Evolutionary conservation across 2,113 vertebrate species (phyloP).

Genomic region (Coracopsis vasa): DNA sequence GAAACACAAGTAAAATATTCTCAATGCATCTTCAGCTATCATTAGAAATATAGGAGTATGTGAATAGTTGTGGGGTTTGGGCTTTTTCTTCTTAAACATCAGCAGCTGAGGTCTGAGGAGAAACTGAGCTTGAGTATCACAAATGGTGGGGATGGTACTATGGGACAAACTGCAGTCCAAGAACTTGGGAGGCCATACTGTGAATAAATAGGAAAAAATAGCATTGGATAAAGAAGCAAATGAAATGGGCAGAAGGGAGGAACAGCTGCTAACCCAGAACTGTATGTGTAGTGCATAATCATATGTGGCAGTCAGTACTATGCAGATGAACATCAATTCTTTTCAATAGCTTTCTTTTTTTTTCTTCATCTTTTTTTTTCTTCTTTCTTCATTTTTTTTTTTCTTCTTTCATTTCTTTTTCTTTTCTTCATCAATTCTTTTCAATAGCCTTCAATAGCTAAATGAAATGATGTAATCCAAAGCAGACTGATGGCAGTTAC

Average conservation of each 20-base stretch:
- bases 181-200: neutral
- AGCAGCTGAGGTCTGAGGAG: neutral
- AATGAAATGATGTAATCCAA: neutral
- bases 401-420: too few relatives aligned
- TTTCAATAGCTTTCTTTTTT: neutral
- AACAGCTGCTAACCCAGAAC: neutral
- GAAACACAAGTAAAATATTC: too few relatives aligned
- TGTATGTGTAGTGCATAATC: neutral
- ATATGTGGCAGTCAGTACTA: fast-evolving
- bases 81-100: neutral
- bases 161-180: neutral
- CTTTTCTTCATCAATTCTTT: neutral
- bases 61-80: neutral
- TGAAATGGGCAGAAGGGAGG: neutral
- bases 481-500: neutral
- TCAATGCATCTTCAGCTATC: neutral
- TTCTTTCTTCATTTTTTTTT: too few relatives aligned
- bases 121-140: neutral
- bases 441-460: neutral
- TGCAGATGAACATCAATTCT: neutral
- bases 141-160: neutral
- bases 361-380: too few relatives aligned
- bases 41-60: neutral
- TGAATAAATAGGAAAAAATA: neutral
- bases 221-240: neutral